Conservation (phyloP, 2,888 invertebrate species). For the Boloria selene region DNA sequence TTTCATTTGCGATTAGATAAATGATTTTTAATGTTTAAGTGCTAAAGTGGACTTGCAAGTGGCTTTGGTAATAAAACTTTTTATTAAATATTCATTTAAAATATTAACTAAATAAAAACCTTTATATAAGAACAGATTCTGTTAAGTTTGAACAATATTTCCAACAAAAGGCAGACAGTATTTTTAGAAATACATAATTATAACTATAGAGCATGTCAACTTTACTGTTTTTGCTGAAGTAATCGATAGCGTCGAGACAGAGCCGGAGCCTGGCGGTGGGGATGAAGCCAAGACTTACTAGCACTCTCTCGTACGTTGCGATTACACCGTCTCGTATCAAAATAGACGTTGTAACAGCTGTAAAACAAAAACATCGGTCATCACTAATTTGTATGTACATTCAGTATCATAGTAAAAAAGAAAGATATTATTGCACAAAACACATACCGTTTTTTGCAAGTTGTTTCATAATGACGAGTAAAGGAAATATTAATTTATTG, state of each 20-base stretch:
- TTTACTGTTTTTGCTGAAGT: slow-evolving; percentile 86
- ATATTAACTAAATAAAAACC: not conserved
- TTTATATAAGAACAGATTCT: not conserved
- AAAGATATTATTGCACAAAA: slow-evolving; percentile 9
- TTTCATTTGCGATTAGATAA: not conserved
- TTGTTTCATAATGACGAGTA: slow-evolving; percentile 83
- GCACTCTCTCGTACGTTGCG: slow-evolving; percentile 82
- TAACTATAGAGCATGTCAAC: slow-evolving; percentile 42
- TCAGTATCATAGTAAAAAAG: not conserved
- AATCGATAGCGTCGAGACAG: slow-evolving; percentile 85
- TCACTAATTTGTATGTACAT: not conserved
- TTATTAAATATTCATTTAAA: not conserved
- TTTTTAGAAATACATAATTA: slow-evolving; percentile 11
- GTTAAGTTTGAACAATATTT: not conserved
- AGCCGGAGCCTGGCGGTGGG: slow-evolving; percentile 84
- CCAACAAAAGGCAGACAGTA: not conserved
- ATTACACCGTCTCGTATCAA: slow-evolving; percentile 84
- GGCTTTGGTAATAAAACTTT: no score
- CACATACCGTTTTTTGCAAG: slow-evolving; percentile 83
- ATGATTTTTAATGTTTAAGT: slow-evolving; percentile 1
- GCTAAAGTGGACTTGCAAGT: not conserved
- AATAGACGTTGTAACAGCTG: slow-evolving; percentile 73
- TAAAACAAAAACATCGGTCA: slow-evolving; percentile 42
- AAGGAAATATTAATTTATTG: slow-evolving; percentile 81
- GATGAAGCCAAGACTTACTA: slow-evolving; percentile 82